Evolutionary conservation across 2,797 vertebrate species (phyloP), one percentile per base, ranked within the genome.

Genomic region (Mus caroli): DNA sequence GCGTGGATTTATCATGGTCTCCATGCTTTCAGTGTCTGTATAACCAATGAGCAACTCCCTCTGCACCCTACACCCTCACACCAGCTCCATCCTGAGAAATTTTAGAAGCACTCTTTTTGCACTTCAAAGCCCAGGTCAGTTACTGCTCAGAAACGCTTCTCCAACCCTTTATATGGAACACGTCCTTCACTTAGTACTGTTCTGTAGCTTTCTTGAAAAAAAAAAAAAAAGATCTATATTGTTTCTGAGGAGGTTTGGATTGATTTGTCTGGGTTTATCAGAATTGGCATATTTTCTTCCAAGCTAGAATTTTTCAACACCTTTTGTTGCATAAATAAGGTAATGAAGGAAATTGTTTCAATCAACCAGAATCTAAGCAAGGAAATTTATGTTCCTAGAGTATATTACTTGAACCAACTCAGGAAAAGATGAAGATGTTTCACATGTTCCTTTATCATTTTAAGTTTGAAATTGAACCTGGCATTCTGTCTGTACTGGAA

Each of bases 31-130:
- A 75, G 2, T 62, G 2, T 24, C 73, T n/a, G 4, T 43, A 5
- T 50, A 40, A 58, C 43, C 2, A 26, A 10, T 26, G 43, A 24
- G 20, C n/a, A 17, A 9, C 2, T 43, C 0, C 54, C 54, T 13
- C 11, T 50, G 17, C 17, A 20, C 28, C 3, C 20, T 52, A 43
- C 43, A 6, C 43, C 4, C 1, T 2, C 1, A 8, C 0, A 4
- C 40, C 1, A 64, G 12, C 46, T 24, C 40, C 9, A 31, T 17
- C 11, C 19, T 46, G 67, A 60, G 15, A 60, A 91, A 9, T 15
- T 67, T 52, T 69, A 12, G 12, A 94, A 52, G 31, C 6, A 43
- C 8, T 40, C 19, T 1, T 50, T 22, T 90, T 19, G 6, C 34
- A 46, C 15, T 80, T 54, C 20, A 40, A 77, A 88, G 24, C 11